Conservation (phyloP, 1,140 invertebrate genomes). For the Drosophila ficusphila region DNA sequence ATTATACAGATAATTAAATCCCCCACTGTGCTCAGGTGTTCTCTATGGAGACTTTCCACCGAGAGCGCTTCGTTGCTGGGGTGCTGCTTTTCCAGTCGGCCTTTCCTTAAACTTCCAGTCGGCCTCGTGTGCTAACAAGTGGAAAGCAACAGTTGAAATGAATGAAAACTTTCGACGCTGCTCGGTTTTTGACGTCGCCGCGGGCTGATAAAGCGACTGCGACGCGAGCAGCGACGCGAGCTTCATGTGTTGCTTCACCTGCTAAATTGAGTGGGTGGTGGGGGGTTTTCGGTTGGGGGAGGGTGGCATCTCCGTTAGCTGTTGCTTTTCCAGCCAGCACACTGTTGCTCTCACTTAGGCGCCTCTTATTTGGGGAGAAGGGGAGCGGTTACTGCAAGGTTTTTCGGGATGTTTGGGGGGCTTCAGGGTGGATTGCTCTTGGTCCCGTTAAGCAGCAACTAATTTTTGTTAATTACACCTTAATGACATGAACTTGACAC, state of each 20-base stretch:
- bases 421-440: neutral
- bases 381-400: neutral
- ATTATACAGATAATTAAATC: too few relatives aligned
- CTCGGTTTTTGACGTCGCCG: conserved; percentile 18
- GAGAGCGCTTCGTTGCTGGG: neutral
- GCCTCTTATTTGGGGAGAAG: neutral
- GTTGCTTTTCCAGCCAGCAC: conserved; percentile 55
- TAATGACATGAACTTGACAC: conserved; percentile 81
- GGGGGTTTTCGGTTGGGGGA: neutral
- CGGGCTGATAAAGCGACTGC: conserved; percentile 3
- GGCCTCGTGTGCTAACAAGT: conserved; percentile 69
- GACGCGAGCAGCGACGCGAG: conserved; percentile 21
- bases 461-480: conserved; percentile 82
- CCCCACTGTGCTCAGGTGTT: conserved; percentile 16
- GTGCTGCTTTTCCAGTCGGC: conserved; percentile 29
- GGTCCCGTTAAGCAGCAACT: conserved; percentile 69
- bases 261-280: conserved; percentile 12
- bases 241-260: conserved; percentile 76
- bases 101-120: conserved; percentile 38
- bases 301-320: neutral
- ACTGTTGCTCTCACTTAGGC: conserved; percentile 53
- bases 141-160: conserved; percentile 80
- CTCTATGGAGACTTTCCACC: conserved; percentile 6
- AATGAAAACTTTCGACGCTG: conserved; percentile 50
- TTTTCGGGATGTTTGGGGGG: neutral